Percentiles rank a stretch among this genome's conserved stretches.
Evolutionary conservation across 2,888 invertebrate genomes (phyloP).

Genomic region (Ischnura elegans): DNA sequence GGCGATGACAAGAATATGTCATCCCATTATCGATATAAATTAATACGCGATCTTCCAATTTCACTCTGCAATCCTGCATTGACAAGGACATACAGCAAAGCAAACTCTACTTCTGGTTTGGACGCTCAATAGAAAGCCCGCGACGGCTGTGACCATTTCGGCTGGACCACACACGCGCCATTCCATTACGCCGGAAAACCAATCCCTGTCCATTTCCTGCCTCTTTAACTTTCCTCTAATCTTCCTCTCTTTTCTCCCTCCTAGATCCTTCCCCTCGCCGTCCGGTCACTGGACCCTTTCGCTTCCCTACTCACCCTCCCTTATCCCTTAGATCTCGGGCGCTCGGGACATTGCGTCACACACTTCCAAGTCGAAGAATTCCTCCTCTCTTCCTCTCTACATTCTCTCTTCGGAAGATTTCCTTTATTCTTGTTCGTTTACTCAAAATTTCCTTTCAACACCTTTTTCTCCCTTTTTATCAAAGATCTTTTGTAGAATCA

Average conservation of each 20-base stretch:
- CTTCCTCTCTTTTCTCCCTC: neutral
- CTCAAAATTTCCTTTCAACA: neutral
- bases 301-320: neutral
- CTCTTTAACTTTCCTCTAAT: conserved; percentile 11
- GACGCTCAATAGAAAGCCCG: neutral
- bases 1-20: too few relatives aligned
- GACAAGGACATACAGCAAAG: too few relatives aligned
- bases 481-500: too few relatives aligned
- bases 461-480: too few relatives aligned
- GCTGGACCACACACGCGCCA: neutral
- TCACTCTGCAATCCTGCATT: too few relatives aligned
- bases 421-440: neutral
- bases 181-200: conserved; percentile 6
- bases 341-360: neutral
- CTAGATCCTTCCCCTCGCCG: neutral
- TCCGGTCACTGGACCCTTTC: neutral
- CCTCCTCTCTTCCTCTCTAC: neutral
- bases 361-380: neutral
- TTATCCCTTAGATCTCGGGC: neutral
- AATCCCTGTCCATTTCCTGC: conserved; percentile 3
- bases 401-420: neutral
- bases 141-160: neutral
- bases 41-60: too few relatives aligned
- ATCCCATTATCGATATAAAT: too few relatives aligned
- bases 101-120: too few relatives aligned